Evolutionary conservation across 2,797 vertebrate genomes (phyloP).

Genomic region (Phaenicophaeus curvirostris): DNA sequence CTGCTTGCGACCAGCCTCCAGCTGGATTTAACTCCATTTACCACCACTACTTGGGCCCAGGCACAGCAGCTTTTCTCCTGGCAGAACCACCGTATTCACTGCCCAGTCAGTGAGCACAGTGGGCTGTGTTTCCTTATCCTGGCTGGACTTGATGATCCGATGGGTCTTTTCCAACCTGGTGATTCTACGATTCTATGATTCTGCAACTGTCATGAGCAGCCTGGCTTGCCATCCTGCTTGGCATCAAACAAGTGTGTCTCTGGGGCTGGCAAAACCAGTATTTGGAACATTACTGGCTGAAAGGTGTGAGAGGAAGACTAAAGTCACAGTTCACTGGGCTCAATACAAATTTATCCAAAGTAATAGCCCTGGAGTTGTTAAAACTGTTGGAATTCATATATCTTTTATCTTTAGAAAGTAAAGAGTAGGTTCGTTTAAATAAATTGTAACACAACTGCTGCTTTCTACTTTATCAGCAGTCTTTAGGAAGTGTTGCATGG

Average conservation of each 20-base stretch:
- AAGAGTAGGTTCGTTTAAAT: not conserved
- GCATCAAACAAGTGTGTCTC: fast-evolving
- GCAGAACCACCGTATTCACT: too few relatives aligned
- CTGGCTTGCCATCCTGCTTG: fast-evolving
- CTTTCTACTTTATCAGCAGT: not conserved
- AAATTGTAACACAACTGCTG: not conserved
- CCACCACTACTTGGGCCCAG: too few relatives aligned
- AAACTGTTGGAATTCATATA: fast-evolving
- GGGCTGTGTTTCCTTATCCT: fast-evolving
- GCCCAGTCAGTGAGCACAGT: fast-evolving
- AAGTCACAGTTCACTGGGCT: fast-evolving
- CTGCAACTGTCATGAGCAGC: fast-evolving
- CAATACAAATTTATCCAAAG: not conserved
- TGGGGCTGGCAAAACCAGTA: fast-evolving
- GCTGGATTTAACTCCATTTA: too few relatives aligned
- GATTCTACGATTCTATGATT: too few relatives aligned
- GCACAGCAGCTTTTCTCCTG: too few relatives aligned
- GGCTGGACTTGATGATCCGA: too few relatives aligned
- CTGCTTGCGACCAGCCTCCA: too few relatives aligned
- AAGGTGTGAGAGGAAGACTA: fast-evolving
- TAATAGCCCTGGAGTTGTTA: not conserved
- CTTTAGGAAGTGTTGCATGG: fast-evolving
- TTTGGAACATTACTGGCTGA: fast-evolving
- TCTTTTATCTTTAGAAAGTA: not conserved
- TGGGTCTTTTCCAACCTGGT: too few relatives aligned